phyloP scores from a whole-genome alignment of 1,140 invertebrate species.

The Pseudomyrmex dendroicus region DNA sequence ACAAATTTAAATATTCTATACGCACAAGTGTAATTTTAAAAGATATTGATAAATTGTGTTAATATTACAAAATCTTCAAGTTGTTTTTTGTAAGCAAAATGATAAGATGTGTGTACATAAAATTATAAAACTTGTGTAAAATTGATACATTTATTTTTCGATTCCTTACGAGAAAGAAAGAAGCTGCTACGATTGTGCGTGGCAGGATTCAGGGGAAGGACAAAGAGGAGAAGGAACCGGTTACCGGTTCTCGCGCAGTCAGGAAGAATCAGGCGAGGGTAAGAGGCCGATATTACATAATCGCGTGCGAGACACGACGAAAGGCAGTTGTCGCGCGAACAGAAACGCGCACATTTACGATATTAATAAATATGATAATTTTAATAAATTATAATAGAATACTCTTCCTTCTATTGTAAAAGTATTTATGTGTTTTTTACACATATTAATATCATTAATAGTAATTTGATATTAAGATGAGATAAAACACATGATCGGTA shows the following conservation, averaged over 20 bases:
- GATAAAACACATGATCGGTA: neutral
- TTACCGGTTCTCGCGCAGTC: conserved; percentile 59
- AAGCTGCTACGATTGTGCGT: conserved; percentile 8
- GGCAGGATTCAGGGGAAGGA: conserved; percentile 16
- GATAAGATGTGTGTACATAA: neutral
- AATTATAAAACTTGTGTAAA: conserved; percentile 19
- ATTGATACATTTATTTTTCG: neutral
- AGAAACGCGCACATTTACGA: conserved; percentile 58
- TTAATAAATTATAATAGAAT: conserved; percentile 16
- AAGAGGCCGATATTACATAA: conserved; percentile 71
- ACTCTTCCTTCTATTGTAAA: no score
- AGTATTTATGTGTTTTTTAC: no score
- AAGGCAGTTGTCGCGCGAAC: conserved; percentile 60
- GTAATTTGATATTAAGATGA: no score
- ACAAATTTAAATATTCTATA: neutral
- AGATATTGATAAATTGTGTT: neutral
- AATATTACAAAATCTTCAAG: neutral
- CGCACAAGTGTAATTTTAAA: neutral
- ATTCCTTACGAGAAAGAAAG: conserved; percentile 21
- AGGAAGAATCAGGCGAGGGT: conserved; percentile 71
- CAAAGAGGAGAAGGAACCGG: conserved; percentile 63
- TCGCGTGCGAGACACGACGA: conserved; percentile 44
- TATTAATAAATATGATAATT: conserved; percentile 62
- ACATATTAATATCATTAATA: no score
- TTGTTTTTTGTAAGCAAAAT: neutral